Evolutionary conservation across 2,888 invertebrate species (phyloP), one percentile per base, ranked within the genome.

Genomic region (Ochropleura leucogaster): DNA sequence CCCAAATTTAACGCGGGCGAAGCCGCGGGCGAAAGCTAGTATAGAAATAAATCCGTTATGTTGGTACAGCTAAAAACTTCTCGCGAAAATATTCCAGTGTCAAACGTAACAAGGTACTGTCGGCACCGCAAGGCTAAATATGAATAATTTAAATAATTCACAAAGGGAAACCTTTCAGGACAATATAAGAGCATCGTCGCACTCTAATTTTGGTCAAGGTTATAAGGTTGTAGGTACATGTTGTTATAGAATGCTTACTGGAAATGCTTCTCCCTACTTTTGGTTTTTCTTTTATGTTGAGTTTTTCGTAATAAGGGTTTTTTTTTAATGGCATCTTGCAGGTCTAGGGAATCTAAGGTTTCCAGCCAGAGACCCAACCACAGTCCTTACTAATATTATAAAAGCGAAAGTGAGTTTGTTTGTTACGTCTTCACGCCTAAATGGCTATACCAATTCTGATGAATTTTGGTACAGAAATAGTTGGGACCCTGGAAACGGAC

Each of bases 61-160:
- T 81, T 47, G 49, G 67, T 47, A 73, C 53, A 57, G 57, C 68
- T 66, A 63, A 73, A 67, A 65, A 73, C 18, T 79, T 51, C 67
- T 40, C 63, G 9, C 67, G 55, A 40, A 72, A 73, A 69, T 68
- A 68, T 68, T 66, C 68, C 57, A 68, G n/a, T 64, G 64, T 65
- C 16, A 18, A 68, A 59, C 65, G 46, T 78, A 85, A 80, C 80
- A 78, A 83, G 76, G 68, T 78, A 85, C 84, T 78, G 47, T 76
- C 68, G 68, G 0, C 46, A 10, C 66, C 67, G n/a, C 64, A 70
- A 76, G 9, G 40, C 40, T 72, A 20, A 77, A 62, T 68, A 40
- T 67, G 40, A 60, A 64, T 66, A 60, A 57, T 72, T 60, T 63
- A 59, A 84, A 60, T 83, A 73, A 71, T 78, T 71, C 55, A 42